phyloP scores from a whole-genome alignment of 2,888 invertebrate species.

The Pseudanteris insignis region DNA sequence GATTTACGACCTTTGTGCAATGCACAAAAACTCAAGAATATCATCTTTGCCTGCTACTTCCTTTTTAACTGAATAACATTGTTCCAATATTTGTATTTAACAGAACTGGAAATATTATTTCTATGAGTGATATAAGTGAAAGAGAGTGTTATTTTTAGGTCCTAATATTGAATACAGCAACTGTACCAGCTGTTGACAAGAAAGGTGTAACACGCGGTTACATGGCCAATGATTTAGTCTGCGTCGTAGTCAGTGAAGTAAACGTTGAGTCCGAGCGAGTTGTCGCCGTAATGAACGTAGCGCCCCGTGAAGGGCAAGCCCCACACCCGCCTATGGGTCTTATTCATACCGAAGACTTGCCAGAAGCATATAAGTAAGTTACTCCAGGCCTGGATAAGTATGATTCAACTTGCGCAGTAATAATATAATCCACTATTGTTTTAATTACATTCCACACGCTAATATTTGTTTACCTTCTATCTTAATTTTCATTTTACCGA shows the following conservation, averaged over 20 bases:
- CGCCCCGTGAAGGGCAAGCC: conserved; percentile 76
- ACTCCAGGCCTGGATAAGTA: conserved; percentile 41
- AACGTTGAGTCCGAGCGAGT: conserved; percentile 88
- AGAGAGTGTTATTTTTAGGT: too few relatives aligned
- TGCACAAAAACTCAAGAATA: too few relatives aligned
- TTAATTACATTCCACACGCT: not conserved
- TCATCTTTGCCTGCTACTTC: too few relatives aligned
- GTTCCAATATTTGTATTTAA: too few relatives aligned
- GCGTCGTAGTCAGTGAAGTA: conserved; percentile 88
- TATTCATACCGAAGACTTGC: conserved; percentile 83
- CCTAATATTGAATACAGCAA: conserved; percentile 66
- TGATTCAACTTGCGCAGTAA: not conserved
- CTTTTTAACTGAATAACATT: too few relatives aligned
- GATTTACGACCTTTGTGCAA: too few relatives aligned
- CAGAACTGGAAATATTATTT: too few relatives aligned
- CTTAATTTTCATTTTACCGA: not conserved
- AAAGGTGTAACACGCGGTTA: conserved; percentile 80
- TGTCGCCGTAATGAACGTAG: conserved; percentile 86
- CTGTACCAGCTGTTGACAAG: conserved; percentile 83
- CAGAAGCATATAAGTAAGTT: conserved; percentile 84
- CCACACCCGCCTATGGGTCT: conserved; percentile 82
- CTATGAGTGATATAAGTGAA: too few relatives aligned
- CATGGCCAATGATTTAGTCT: conserved; percentile 84
- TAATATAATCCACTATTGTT: too few relatives aligned
- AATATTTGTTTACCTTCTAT: not conserved